phyloP scores from a whole-genome alignment of 2,888 invertebrate genomes.

The Hydriomena furcata region DNA sequence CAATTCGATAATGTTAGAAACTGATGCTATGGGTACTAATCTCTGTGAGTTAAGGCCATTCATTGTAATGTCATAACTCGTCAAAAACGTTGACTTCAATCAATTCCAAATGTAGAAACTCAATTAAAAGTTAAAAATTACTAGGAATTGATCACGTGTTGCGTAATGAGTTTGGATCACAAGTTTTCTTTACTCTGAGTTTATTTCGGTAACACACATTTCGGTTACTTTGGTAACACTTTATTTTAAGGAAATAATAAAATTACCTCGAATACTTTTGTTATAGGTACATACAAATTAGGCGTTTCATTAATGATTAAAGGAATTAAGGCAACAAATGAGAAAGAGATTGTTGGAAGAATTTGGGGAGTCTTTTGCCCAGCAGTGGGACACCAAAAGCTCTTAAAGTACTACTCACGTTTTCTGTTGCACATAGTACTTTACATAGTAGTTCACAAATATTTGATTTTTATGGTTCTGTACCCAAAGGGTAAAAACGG shows the following conservation, averaged over 20 bases:
- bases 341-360: too few species aligned
- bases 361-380: too few species aligned
- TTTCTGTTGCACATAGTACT: too few species aligned
- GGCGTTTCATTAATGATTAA: too few species aligned
- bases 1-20: too few species aligned
- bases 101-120: conserved; percentile 50
- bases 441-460: too few species aligned
- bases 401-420: too few species aligned
- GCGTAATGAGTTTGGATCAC: conserved; percentile 47
- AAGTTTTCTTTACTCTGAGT: conserved; percentile 27
- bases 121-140: conserved; percentile 56
- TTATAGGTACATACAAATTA: too few species aligned
- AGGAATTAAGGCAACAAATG: too few species aligned
- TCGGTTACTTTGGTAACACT: conserved; percentile 25
- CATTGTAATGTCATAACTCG: conserved; percentile 32
- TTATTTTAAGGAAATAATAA: not conserved
- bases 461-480: too few species aligned
- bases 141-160: conserved; percentile 49
- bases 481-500: too few species aligned
- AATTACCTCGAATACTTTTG: not conserved
- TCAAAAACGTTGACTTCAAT: conserved; percentile 47
- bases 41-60: not conserved
- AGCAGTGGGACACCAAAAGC: too few species aligned
- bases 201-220: conserved; percentile 44
- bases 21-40: not conserved